phyloP scores from a whole-genome alignment of 2,113 vertebrate species.

The Emydocephalus ijimae region DNA sequence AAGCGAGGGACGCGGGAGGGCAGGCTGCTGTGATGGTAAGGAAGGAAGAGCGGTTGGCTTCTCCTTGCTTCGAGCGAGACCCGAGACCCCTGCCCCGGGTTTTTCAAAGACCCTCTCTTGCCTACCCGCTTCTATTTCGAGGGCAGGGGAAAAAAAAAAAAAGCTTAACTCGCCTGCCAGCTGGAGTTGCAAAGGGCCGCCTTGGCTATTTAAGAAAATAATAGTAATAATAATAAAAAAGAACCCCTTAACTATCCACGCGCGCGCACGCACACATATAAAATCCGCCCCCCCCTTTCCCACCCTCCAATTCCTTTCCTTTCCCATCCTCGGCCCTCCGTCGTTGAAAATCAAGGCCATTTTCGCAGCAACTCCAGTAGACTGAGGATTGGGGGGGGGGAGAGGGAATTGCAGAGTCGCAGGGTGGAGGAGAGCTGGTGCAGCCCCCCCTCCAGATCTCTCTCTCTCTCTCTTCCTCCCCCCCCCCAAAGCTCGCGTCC shows the following conservation, averaged over 20 bases:
- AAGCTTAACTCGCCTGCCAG: background rate
- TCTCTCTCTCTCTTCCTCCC: too few relatives aligned
- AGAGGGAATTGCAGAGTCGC: conserved; percentile 15
- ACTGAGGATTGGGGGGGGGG: conserved; percentile 50
- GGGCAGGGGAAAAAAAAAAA: background rate
- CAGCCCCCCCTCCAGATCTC: background rate
- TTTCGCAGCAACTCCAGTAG: conserved; percentile 41
- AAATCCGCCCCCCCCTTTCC: conserved; percentile 4
- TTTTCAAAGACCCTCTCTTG: background rate
- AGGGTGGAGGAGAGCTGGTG: conserved; percentile 22
- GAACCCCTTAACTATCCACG: background rate
- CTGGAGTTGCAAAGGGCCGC: conserved; percentile 22
- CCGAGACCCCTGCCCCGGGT: background rate
- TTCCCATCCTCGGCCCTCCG: conserved; percentile 39
- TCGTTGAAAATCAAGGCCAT: conserved; percentile 65
- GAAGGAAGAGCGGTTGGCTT: background rate
- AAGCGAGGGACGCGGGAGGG: conserved; percentile 12
- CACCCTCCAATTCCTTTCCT: background rate
- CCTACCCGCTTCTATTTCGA: background rate
- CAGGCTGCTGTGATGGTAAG: conserved; percentile 25
- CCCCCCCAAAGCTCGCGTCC: conserved; percentile 39
- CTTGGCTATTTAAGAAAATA: background rate
- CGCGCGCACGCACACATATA: background rate
- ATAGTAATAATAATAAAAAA: background rate
- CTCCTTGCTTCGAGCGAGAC: background rate